These are phyloP conservation scores for Tinamus guttatus DNA, from an alignment of 2,113 vertebrate genomes.

Conservation along the genomic window DNA sequence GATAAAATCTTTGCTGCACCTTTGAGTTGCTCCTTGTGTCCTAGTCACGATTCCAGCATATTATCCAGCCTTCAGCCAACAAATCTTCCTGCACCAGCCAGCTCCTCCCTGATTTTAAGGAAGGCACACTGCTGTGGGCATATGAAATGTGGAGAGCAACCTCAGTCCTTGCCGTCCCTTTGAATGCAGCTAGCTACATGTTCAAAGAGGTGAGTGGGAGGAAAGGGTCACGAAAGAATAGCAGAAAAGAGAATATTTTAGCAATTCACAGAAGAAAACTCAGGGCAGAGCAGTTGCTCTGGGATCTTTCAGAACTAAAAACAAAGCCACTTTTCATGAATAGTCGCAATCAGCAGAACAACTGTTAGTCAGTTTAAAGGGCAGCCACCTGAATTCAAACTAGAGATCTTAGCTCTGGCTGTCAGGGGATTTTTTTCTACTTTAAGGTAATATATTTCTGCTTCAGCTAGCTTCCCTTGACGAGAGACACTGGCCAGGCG, in stretches of 20 bases:
- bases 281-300: background rate
- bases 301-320: slow-evolving; percentile 11
- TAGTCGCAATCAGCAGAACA: slow-evolving; percentile 18
- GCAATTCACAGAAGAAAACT: background rate
- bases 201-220: background rate
- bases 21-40: background rate
- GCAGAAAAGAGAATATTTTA: background rate
- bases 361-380: background rate
- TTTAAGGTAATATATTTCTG: background rate
- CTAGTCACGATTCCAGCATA: background rate
- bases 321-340: slow-evolving; percentile 30
- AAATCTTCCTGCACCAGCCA: background rate
- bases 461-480: background rate
- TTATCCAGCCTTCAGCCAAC: background rate
- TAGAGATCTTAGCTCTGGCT: background rate
- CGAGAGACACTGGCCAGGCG: background rate
- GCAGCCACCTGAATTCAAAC: slow-evolving; percentile 1
- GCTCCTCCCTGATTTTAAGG: background rate
- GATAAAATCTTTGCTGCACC: background rate
- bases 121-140: background rate
- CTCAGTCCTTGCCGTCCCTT: background rate
- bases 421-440: background rate
- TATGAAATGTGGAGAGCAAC: background rate
- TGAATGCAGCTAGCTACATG: background rate
- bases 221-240: slow-evolving; percentile 1